phyloP scores from a whole-genome alignment of 2,113 vertebrate species.

The Thinocorus orbignyianus region DNA sequence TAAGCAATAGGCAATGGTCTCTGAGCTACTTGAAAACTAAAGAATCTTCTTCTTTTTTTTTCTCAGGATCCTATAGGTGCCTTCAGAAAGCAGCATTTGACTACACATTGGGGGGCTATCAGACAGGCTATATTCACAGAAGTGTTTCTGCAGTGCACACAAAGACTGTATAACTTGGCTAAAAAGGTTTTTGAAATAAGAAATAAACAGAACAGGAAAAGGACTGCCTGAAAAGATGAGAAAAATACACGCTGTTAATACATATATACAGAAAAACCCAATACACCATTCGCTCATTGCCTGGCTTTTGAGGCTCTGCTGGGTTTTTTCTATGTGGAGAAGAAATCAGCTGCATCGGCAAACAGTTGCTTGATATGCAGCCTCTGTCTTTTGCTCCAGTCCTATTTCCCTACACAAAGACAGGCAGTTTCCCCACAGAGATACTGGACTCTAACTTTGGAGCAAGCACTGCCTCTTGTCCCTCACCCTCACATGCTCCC shows the following conservation, averaged over 20 bases:
- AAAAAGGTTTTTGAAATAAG: not conserved
- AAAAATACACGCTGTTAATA: not conserved
- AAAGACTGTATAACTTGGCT: not conserved
- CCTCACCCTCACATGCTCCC: accelerated
- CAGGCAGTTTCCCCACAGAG: not conserved
- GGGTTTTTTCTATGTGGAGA: not conserved
- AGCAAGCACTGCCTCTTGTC: not conserved
- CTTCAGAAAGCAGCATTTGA: not conserved
- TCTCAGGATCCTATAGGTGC: not conserved
- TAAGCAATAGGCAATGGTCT: not conserved
- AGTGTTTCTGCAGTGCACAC: not conserved
- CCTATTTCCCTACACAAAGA: not conserved
- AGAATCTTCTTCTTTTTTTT: not conserved
- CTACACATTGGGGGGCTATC: not conserved
- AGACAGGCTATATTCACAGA: not conserved
- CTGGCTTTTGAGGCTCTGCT: not conserved
- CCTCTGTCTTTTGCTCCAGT: not conserved
- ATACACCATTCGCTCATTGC: not conserved
- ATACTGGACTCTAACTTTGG: not conserved
- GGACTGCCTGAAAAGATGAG: not conserved
- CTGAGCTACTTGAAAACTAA: not conserved
- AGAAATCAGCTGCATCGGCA: not conserved
- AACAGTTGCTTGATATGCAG: not conserved
- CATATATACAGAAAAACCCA: not conserved
- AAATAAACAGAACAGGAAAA: not conserved